Conservation (phyloP, 2,113 vertebrate genomes). For the Bostrychus sinensis region DNA sequence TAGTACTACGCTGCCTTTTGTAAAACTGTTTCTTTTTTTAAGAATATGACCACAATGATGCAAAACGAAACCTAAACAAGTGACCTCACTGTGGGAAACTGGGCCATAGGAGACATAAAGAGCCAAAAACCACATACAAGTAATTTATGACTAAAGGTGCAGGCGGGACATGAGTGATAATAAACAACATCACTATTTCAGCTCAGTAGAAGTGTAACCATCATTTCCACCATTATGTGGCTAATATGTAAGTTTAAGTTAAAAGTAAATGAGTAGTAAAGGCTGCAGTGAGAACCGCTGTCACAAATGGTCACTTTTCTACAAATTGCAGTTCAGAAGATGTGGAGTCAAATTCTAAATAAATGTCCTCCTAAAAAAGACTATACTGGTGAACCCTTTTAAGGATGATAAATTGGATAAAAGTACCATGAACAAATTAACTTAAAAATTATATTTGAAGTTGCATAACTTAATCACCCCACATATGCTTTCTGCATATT, state of each 20-base stretch:
- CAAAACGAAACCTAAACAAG: conserved; percentile 41
- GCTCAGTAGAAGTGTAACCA: not conserved
- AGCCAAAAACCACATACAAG: not conserved
- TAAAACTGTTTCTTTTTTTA: conserved; percentile 4
- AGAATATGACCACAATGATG: conserved; percentile 13
- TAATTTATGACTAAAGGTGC: not conserved
- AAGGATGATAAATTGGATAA: too few relatives aligned
- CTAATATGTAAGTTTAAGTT: not conserved
- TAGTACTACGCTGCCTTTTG: conserved; percentile 12
- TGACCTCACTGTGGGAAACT: conserved; percentile 54
- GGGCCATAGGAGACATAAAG: conserved; percentile 33
- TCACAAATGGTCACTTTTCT: too few relatives aligned
- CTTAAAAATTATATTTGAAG: too few relatives aligned
- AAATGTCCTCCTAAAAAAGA: too few relatives aligned
- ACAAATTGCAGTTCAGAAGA: too few relatives aligned
- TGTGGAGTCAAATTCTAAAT: too few relatives aligned
- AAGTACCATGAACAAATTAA: too few relatives aligned
- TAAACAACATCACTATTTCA: not conserved
- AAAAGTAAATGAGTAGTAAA: conserved; percentile 29
- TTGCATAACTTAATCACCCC: too few relatives aligned
- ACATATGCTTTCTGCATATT: too few relatives aligned
- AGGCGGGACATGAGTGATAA: not conserved
- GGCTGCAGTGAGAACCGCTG: not conserved
- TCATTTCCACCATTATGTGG: conserved; percentile 23
- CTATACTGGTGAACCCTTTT: too few relatives aligned